Evolutionary conservation across 1,140 invertebrate genomes (phyloP), one percentile per base, ranked within the genome.

Genomic region (Drosophila equinoxialis): DNA sequence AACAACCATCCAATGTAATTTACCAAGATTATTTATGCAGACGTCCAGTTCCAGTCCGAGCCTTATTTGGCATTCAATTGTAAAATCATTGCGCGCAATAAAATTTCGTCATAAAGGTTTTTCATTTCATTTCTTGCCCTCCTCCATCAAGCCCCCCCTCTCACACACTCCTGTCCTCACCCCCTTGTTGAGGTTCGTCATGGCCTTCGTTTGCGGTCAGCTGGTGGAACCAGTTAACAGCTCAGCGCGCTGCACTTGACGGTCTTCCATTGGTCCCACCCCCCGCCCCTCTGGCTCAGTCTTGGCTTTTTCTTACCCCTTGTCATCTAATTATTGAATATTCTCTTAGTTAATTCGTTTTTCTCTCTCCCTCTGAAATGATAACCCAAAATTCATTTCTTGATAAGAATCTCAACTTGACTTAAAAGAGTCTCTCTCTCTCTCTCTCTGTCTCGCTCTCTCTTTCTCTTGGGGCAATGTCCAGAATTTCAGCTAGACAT

Each of bases 31-130:
- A 77, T 77, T 77, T 70, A 77, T 76, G 74, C 74, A 77, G 74
- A 77, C 74, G 66, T 77, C 73, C 74, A 76, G 57, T 59, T 59
- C 57, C 57, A 59, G 57, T 59, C 57, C 33, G 35, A 59, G 65
- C 83, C 71, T 71, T 73, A 86, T 87, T 87, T 86, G 79, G 75
- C 79, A 82, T 87, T 83, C 83, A 87, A 87, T 86, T 87, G 83
- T 70, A 71, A 82, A 79, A 77, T 73, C 45, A 79, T 74, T 83
- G 72, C 76, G 79, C 79, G 35, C 57, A 33, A 86, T 86, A 74
- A 30, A 77, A 79, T 86, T 86, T 87, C 76, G 73, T 79, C 83
- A 83, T 79, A 86, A 87, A 76, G 77, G 81, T 79, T 64, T 71
- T 79, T 65, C 75, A 68, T 68, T 68, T 67, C 45, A 57, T 39